phyloP scores from a whole-genome alignment of 2,888 invertebrate genomes.

The Tanytarsus gracilentus region DNA sequence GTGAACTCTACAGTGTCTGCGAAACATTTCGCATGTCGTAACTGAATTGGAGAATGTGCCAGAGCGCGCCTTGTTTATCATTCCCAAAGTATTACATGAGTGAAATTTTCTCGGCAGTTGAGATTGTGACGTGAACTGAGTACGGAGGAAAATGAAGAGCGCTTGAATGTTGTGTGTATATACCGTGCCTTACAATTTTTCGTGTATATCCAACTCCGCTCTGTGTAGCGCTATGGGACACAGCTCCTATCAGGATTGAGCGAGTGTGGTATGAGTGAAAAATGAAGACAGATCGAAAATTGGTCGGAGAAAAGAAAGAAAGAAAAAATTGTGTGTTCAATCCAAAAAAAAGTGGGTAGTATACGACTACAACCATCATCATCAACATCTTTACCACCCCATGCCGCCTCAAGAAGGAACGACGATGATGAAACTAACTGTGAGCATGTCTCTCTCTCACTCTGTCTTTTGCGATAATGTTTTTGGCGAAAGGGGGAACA shows the following conservation, averaged over 20 bases:
- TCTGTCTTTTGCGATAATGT: background rate
- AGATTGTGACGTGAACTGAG: background rate
- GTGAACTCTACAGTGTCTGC: no score
- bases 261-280: background rate
- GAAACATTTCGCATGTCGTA: no score
- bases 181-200: background rate
- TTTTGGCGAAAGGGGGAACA: conserved; percentile 1
- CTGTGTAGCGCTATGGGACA: no score
- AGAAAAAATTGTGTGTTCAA: background rate
- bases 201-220: background rate
- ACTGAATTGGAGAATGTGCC: no score
- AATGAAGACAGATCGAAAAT: background rate
- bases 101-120: background rate
- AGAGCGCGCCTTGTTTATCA: background rate
- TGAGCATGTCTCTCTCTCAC: conserved; percentile 6
- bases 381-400: no score
- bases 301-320: background rate
- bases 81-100: no score
- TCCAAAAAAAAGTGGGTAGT: no score
- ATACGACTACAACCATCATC: no score
- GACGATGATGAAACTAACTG: conserved; percentile 12
- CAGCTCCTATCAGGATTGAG: no score
- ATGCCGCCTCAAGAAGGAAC: no score
- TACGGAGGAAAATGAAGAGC: background rate
- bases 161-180: background rate